Percentiles rank a stretch among this genome's conserved stretches.
phyloP scores from a whole-genome alignment of 2,113 vertebrate genomes.

The Pogonocichla stellata region DNA sequence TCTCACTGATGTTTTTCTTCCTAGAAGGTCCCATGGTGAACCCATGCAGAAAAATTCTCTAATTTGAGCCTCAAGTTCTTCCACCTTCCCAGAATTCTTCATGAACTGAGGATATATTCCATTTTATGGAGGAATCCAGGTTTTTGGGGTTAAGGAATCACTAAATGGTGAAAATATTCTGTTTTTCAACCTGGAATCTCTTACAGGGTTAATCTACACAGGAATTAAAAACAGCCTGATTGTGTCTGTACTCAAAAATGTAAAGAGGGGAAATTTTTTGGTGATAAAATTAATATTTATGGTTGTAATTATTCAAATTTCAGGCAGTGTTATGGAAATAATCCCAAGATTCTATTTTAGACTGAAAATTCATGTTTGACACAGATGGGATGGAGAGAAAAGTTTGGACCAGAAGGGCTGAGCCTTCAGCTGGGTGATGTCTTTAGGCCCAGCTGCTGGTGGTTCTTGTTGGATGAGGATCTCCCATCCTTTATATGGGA shows the following conservation, averaged over 20 bases:
- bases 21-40: background rate
- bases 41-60: background rate
- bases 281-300: background rate
- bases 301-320: background rate
- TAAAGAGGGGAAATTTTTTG: background rate
- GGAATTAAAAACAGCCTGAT: background rate
- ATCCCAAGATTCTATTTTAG: background rate
- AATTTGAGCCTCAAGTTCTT: background rate
- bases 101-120: background rate
- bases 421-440: background rate
- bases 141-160: background rate
- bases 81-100: background rate
- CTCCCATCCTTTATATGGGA: accelerated
- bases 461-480: background rate
- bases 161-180: background rate
- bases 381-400: no score
- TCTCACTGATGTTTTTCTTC: background rate
- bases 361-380: background rate
- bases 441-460: background rate
- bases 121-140: background rate
- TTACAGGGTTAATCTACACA: background rate
- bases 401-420: background rate
- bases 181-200: background rate
- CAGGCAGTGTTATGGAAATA: background rate
- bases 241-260: background rate